Percentiles rank a stretch among this genome's conserved stretches.
phyloP scores from a whole-genome alignment of 2,888 invertebrate species.

The Pollenia amentaria region DNA sequence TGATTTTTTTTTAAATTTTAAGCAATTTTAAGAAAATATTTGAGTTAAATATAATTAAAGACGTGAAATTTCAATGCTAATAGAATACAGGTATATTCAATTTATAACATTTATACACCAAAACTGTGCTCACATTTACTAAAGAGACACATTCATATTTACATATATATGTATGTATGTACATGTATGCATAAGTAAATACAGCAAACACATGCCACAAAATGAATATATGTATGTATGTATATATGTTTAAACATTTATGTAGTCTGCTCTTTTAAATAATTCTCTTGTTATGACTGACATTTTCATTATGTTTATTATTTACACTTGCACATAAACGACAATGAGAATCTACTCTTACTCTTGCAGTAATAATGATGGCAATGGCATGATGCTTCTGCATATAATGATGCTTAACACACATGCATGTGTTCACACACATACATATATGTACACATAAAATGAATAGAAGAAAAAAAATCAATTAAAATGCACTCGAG shows the following conservation, averaged over 20 bases:
- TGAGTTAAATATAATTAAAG: no score
- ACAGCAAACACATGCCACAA: neutral
- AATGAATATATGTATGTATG: neutral
- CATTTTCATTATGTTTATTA: slow-evolving; percentile 31
- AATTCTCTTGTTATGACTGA: slow-evolving; percentile 52
- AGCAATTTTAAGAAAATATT: neutral
- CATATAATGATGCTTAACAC: slow-evolving; percentile 47
- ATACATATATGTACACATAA: neutral
- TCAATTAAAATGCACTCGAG: slow-evolving; percentile 73
- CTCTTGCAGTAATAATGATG: slow-evolving; percentile 27
- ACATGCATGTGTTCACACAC: neutral
- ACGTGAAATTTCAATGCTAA: no score
- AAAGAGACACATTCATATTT: neutral
- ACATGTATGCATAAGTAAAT: no score
- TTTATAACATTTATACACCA: no score
- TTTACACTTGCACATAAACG: slow-evolving; percentile 21
- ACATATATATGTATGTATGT: no score
- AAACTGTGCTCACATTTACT: no score
- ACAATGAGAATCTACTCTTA: slow-evolving; percentile 28
- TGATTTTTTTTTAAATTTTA: neutral
- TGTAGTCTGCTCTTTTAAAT: neutral
- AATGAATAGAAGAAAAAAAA: slow-evolving; percentile 54
- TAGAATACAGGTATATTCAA: no score
- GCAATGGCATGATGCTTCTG: slow-evolving; percentile 18
- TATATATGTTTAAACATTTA: neutral